Conservation (phyloP, 2,888 invertebrate species). For the Bruchidius siliquastri region DNA sequence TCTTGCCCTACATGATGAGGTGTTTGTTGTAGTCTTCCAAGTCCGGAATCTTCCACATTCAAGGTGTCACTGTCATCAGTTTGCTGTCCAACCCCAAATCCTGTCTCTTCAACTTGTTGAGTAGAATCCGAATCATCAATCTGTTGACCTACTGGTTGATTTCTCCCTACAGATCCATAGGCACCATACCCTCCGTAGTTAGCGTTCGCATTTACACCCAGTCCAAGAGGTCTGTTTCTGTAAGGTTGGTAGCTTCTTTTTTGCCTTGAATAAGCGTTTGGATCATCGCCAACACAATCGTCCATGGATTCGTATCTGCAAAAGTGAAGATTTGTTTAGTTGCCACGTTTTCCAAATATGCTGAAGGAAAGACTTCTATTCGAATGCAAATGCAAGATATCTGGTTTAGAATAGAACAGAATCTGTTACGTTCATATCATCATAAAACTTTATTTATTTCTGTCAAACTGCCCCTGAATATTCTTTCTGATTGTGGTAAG, state of each 20-base stretch:
- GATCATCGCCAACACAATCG: conserved; percentile 23
- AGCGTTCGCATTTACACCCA: background rate
- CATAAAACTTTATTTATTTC: too few relatives aligned
- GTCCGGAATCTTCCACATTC: background rate
- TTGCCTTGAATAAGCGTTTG: conserved; percentile 15
- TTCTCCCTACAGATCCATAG: background rate
- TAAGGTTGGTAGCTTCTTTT: conserved; percentile 23
- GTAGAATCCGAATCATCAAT: conserved; percentile 22
- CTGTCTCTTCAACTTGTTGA: conserved; percentile 20
- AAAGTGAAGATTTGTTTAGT: background rate
- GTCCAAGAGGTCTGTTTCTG: conserved; percentile 1
- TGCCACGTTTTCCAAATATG: too few relatives aligned
- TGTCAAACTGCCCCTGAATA: too few relatives aligned
- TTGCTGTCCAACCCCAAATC: conserved; percentile 3
- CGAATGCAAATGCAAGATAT: too few relatives aligned
- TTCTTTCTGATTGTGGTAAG: too few relatives aligned
- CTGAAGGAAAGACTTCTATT: too few relatives aligned
- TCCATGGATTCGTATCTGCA: conserved; percentile 4
- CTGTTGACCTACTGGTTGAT: conserved; percentile 12
- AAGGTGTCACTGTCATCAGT: background rate
- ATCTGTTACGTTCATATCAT: too few relatives aligned
- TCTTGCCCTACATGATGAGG: conserved; percentile 8
- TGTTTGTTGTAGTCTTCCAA: background rate
- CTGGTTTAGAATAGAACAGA: too few relatives aligned
- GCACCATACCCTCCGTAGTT: background rate